These are phyloP conservation scores for Fratercula arctica DNA, from an alignment of 2,797 vertebrate species.

Conservation along the genomic window DNA sequence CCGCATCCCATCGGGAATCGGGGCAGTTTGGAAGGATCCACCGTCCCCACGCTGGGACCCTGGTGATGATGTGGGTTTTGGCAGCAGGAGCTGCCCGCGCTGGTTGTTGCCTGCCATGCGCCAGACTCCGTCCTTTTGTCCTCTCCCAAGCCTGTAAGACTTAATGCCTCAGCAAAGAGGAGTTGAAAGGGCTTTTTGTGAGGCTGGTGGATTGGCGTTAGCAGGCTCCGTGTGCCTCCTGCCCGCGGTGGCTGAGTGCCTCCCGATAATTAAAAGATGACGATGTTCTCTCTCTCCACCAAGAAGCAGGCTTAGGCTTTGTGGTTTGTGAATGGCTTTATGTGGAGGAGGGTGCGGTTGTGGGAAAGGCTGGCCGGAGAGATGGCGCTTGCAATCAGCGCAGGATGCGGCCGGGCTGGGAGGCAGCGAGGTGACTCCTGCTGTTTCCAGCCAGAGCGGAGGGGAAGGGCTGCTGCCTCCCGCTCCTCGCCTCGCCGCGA, in stretches of 20 bases:
- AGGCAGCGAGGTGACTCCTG: not conserved
- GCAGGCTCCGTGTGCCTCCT: not conserved
- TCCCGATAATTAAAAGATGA: conserved; percentile 54
- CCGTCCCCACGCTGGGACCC: fast-evolving
- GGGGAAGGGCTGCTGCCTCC: not conserved
- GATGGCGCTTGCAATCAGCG: not conserved
- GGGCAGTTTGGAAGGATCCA: not conserved
- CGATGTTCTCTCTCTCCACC: conserved; percentile 37
- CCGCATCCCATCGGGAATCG: fast-evolving
- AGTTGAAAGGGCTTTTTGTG: conserved; percentile 40
- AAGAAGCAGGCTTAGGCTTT: conserved; percentile 25
- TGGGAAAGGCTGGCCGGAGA: not conserved
- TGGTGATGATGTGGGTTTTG: not conserved
- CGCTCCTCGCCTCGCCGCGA: fast-evolving
- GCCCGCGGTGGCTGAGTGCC: not conserved
- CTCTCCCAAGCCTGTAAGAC: not conserved
- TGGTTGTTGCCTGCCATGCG: not conserved
- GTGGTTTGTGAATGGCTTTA: conserved; percentile 26
- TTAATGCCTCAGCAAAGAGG: not conserved
- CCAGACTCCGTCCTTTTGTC: not conserved
- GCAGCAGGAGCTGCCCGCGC: not conserved
- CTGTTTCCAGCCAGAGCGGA: fast-evolving
- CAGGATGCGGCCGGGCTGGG: not conserved
- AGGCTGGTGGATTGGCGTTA: not conserved
- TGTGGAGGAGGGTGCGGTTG: conserved; percentile 52